Conservation (phyloP, 2,113 vertebrate species). For the Verasper variegatus region DNA sequence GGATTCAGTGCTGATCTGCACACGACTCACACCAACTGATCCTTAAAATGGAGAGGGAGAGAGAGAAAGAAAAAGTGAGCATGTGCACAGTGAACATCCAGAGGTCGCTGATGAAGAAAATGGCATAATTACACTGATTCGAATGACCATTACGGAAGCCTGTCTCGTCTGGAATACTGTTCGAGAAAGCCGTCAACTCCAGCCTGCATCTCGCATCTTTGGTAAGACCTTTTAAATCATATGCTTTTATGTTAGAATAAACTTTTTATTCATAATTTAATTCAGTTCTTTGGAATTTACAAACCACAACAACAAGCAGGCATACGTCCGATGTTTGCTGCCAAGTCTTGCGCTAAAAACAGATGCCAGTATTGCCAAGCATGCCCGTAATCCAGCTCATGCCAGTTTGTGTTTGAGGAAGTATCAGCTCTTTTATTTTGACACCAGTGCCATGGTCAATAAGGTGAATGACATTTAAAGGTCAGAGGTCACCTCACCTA, state of each 20-base stretch:
- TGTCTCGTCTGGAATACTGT: constrained; percentile 37
- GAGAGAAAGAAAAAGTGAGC: constrained; percentile 22
- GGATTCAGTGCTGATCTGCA: constrained; percentile 67
- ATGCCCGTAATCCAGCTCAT: not conserved
- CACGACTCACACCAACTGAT: constrained; percentile 54
- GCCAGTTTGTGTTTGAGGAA: constrained; percentile 1
- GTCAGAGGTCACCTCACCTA: constrained; percentile 71
- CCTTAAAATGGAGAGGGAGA: constrained; percentile 28
- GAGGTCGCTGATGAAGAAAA: constrained; percentile 19
- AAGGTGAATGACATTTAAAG: constrained; percentile 60
- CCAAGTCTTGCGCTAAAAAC: constrained; percentile 3
- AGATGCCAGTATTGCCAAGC: not conserved
- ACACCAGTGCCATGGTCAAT: constrained; percentile 39
- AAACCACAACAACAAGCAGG: not conserved
- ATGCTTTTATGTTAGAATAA: not conserved
- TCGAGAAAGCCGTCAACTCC: constrained; percentile 19
- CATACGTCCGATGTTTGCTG: not conserved
- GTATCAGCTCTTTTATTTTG: constrained; percentile 28
- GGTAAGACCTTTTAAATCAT: constrained; percentile 65
- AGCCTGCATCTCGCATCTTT: constrained; percentile 15
- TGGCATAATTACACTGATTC: not conserved
- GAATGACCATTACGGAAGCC: not conserved
- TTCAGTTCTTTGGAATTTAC: no score
- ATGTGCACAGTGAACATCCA: constrained; percentile 7
- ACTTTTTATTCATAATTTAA: no score